Percentiles rank a stretch among this genome's conserved stretches.
phyloP scores from a whole-genome alignment of 2,888 invertebrate species.

The Mythimna ferrago region DNA sequence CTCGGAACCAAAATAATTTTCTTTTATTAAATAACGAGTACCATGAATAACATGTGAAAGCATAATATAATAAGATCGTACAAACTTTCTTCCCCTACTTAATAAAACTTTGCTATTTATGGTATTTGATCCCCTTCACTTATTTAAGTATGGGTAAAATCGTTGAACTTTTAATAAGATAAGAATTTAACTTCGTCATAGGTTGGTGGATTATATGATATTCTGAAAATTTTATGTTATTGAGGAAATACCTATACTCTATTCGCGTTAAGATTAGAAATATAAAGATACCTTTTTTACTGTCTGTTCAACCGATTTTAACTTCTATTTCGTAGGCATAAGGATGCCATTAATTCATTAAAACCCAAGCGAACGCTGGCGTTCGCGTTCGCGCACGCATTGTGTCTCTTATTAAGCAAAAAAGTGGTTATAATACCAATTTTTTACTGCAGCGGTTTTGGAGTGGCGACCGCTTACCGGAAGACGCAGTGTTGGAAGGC shows the following conservation, averaged over 20 bases:
- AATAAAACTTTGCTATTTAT: constrained; percentile 63
- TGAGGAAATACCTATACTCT: constrained; percentile 4
- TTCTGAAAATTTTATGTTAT: constrained; percentile 23
- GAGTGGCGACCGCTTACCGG: too few species aligned
- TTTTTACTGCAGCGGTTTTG: too few species aligned
- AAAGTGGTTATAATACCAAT: too few species aligned
- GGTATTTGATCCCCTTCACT: constrained; percentile 54
- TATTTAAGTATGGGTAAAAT: constrained; percentile 54
- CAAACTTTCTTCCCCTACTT: constrained; percentile 41
- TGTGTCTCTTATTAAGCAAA: too few species aligned
- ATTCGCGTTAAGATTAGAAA: too few species aligned
- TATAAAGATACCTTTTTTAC: too few species aligned
- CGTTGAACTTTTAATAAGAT: constrained; percentile 60
- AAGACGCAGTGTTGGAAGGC: too few species aligned
- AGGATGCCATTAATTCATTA: too few species aligned
- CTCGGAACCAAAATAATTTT: constrained; percentile 23
- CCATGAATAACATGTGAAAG: constrained; percentile 30
- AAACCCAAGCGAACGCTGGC: too few species aligned
- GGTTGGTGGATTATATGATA: neutral
- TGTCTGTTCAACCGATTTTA: too few species aligned
- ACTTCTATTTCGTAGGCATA: too few species aligned
- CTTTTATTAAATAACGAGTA: constrained; percentile 7
- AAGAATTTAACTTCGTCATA: constrained; percentile 37
- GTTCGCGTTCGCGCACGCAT: too few species aligned
- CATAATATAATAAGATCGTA: constrained; percentile 38